These are phyloP conservation scores for Cebuella pygmaea DNA, from an alignment of 2,797 vertebrate genomes.

Conservation along the genomic window DNA sequence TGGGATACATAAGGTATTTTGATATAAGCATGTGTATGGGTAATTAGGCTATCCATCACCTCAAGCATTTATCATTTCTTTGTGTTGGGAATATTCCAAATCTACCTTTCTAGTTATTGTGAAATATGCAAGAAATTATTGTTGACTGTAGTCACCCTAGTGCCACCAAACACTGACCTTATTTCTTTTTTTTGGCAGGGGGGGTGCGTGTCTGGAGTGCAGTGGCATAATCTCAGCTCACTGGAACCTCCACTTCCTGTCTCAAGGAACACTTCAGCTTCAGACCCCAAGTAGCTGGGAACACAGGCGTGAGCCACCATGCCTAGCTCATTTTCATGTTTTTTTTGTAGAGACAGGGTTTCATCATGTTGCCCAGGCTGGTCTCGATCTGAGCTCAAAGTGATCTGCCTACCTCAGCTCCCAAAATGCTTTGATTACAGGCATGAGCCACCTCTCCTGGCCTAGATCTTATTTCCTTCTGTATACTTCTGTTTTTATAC, in stretches of 20 bases:
- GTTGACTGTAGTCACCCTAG: background rate
- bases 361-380: background rate
- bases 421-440: background rate
- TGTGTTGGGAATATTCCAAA: background rate
- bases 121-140: background rate
- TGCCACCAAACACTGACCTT: background rate
- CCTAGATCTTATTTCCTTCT: background rate
- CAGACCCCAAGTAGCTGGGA: no score
- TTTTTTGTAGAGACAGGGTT: background rate
- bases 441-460: background rate
- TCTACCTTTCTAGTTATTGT: background rate
- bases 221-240: no score
- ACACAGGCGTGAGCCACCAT: no score
- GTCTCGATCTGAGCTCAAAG: background rate
- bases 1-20: background rate
- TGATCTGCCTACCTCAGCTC: background rate
- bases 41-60: background rate
- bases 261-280: no score
- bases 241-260: no score
- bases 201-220: no score
- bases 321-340: background rate
- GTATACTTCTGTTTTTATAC: background rate
- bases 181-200: background rate
- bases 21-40: background rate
- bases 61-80: background rate